A percentile compares a stretch with the other conserved stretches of the same genome.
These are phyloP conservation scores for Nemotelus nigrinus DNA, from an alignment of 2,888 invertebrate genomes.

Conservation along the genomic window DNA sequence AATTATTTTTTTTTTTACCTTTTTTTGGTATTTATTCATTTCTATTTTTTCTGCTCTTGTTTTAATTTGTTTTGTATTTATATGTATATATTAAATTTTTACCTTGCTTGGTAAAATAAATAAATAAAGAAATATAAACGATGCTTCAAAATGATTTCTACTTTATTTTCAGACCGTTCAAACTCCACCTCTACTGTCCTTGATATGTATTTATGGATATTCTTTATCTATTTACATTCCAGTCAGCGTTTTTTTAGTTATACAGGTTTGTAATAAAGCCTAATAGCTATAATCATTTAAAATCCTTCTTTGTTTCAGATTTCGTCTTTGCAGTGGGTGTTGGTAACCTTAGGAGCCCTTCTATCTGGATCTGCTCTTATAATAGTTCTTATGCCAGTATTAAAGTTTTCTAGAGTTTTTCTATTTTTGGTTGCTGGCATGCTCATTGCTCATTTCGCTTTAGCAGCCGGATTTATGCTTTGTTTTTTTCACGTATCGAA, in stretches of 20 bases:
- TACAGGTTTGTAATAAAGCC: slow-evolving; percentile 68
- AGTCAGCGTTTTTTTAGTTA: slow-evolving; percentile 90
- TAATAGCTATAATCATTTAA: background rate
- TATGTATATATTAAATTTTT: too few species aligned
- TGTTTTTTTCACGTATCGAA: slow-evolving; percentile 78
- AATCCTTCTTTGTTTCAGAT: slow-evolving; percentile 61
- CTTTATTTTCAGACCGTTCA: slow-evolving; percentile 65
- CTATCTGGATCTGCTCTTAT: slow-evolving; percentile 89
- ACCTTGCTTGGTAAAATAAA: too few species aligned
- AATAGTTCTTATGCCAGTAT: slow-evolving; percentile 81
- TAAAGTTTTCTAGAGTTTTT: slow-evolving; percentile 74
- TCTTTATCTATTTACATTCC: slow-evolving; percentile 94
- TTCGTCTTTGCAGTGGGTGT: slow-evolving; percentile 85
- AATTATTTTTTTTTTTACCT: too few species aligned
- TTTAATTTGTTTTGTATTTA: too few species aligned
- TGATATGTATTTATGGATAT: slow-evolving; percentile 95
- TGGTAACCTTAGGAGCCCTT: slow-evolving; percentile 82
- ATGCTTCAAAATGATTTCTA: background rate
- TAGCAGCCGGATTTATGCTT: slow-evolving; percentile 88
- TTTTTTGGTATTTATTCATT: too few species aligned
- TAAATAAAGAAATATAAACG: too few species aligned
- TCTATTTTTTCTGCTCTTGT: too few species aligned
- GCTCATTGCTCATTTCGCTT: slow-evolving; percentile 78
- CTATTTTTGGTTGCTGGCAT: slow-evolving; percentile 74
- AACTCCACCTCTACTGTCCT: slow-evolving; percentile 79